Percentiles rank a stretch among this genome's conserved stretches.
These are phyloP conservation scores for Tachypleus tridentatus DNA, from an alignment of 1,140 invertebrate genomes.

Conservation along the genomic window DNA sequence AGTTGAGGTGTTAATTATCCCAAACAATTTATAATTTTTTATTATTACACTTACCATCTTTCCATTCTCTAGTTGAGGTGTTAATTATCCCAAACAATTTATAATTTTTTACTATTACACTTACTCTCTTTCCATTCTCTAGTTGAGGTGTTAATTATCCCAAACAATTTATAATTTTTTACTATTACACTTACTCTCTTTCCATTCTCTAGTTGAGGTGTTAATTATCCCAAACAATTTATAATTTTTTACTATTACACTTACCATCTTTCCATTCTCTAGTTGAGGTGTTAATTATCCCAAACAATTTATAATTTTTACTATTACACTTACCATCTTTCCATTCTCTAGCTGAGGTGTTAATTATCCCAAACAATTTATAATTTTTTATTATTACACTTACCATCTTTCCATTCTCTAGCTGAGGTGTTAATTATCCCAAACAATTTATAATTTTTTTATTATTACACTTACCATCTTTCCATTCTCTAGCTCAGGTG, in stretches of 20 bases:
- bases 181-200: slow-evolving; percentile 86
- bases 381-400: no score
- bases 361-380: slow-evolving; percentile 95
- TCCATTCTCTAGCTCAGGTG: slow-evolving; percentile 92
- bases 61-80: slow-evolving; percentile 92
- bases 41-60: slow-evolving; percentile 79
- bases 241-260: slow-evolving; percentile 88
- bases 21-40: slow-evolving; percentile 96
- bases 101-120: slow-evolving; percentile 88
- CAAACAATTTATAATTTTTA: slow-evolving; percentile 96
- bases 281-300: slow-evolving; percentile 90
- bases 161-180: slow-evolving; percentile 95
- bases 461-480: slow-evolving; percentile 79
- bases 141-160: slow-evolving; percentile 90
- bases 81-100: slow-evolving; percentile 97
- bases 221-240: slow-evolving; percentile 97
- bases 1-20: slow-evolving; percentile 90
- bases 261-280: slow-evolving; percentile 94
- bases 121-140: slow-evolving; percentile 94
- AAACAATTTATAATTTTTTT: slow-evolving; percentile 95
- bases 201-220: slow-evolving; percentile 92
- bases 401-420: slow-evolving; percentile 94
- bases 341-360: slow-evolving; percentile 92
- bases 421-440: slow-evolving; percentile 94
- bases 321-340: slow-evolving; percentile 83